Evolutionary conservation across 2,797 vertebrate species (phyloP).

Genomic region (Momotus momota): DNA sequence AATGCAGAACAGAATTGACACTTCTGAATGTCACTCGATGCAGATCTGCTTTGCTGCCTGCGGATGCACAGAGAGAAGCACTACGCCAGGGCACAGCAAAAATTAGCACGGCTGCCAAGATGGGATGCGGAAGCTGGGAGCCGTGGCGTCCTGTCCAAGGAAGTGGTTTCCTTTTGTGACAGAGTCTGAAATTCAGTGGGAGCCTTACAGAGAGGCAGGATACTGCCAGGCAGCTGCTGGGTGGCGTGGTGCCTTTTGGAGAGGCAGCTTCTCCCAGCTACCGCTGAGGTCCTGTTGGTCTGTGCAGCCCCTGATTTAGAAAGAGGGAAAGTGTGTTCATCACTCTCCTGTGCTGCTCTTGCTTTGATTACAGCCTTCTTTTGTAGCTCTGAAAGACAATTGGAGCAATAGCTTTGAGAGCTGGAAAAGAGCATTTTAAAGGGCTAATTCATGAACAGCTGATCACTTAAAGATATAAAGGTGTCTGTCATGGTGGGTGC

Average conservation of each 20-base stretch:
- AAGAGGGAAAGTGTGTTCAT: background rate
- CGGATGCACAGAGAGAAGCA: rapidly evolving
- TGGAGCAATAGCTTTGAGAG: background rate
- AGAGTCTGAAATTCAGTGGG: background rate
- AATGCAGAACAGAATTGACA: background rate
- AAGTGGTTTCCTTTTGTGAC: background rate
- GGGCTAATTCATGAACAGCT: background rate
- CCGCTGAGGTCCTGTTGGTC: background rate
- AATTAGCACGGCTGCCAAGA: background rate
- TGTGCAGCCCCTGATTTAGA: background rate
- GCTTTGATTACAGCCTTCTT: background rate
- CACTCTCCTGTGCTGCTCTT: background rate
- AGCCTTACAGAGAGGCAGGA: background rate
- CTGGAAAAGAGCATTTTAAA: background rate
- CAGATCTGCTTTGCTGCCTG: background rate
- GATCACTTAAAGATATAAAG: background rate
- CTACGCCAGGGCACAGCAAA: background rate
- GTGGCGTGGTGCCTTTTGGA: background rate
- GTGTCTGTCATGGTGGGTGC: background rate
- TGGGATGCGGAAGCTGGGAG: background rate
- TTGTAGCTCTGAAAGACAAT: background rate
- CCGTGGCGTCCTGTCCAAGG: rapidly evolving
- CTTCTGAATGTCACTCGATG: background rate
- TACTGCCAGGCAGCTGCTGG: background rate
- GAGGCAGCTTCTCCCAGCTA: background rate